Conservation (phyloP, 2,888 invertebrate genomes). For the Mechanitis mazaeus region DNA sequence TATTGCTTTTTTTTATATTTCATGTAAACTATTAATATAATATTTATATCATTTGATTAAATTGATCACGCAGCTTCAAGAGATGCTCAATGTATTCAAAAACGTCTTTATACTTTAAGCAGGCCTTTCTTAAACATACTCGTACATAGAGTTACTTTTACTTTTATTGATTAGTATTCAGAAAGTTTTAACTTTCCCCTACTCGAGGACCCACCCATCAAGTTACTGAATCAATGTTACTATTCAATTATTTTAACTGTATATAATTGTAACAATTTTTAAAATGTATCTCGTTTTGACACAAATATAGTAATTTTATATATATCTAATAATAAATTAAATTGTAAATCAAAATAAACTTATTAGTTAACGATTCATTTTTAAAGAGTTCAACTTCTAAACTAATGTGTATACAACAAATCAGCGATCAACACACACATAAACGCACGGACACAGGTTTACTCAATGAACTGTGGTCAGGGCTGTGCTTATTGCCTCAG, state of each 20-base stretch:
- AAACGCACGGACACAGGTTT: slow-evolving; percentile 51
- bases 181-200: slow-evolving; percentile 62
- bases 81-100: slow-evolving; percentile 32
- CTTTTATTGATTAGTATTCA: slow-evolving; percentile 67
- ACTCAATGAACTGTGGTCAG: slow-evolving; percentile 62
- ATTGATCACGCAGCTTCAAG: slow-evolving; percentile 1
- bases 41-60: slow-evolving; percentile 28
- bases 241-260: slow-evolving; percentile 26
- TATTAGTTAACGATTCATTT: no score
- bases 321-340: no score
- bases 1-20: background rate
- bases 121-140: slow-evolving; percentile 35
- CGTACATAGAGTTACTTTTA: slow-evolving; percentile 46
- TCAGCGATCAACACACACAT: slow-evolving; percentile 34
- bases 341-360: no score
- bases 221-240: slow-evolving; percentile 31
- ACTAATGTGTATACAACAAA: slow-evolving; percentile 39
- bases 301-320: no score
- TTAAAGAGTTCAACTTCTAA: background rate
- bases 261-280: no score
- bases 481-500: slow-evolving; percentile 36
- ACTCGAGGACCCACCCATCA: slow-evolving; percentile 35
- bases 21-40: no score
- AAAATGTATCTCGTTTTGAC: no score
- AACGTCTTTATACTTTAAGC: slow-evolving; percentile 48